phyloP scores from a whole-genome alignment of 1,140 invertebrate species.

The Cydia strobilella region DNA sequence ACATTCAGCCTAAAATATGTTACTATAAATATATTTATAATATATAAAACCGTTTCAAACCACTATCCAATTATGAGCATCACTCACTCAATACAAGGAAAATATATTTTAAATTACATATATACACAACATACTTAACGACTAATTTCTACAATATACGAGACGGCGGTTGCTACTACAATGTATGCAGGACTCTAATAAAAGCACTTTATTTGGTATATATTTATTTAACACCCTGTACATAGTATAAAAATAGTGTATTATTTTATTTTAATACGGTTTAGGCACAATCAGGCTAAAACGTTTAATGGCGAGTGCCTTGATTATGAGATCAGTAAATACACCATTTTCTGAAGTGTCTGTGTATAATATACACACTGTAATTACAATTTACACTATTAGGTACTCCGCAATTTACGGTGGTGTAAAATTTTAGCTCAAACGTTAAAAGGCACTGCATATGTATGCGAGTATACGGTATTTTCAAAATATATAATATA shows the following conservation, averaged over 20 bases:
- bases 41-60: conserved; percentile 63
- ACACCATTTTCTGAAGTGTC: conserved; percentile 38
- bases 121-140: background rate
- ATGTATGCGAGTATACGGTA: conserved; percentile 19
- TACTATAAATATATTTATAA: conserved; percentile 47
- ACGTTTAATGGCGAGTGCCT: conserved; percentile 51
- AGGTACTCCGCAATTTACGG: conserved; percentile 17
- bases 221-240: conserved; percentile 74
- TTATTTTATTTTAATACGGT: conserved; percentile 50
- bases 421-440: conserved; percentile 16
- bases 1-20: conserved; percentile 36
- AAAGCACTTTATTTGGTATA: conserved; percentile 78
- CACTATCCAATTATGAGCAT: conserved; percentile 41
- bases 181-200: conserved; percentile 51
- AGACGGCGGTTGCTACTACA: conserved; percentile 66
- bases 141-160: conserved; percentile 36
- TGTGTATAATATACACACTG: conserved; percentile 22
- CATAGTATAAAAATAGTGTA: conserved; percentile 73
- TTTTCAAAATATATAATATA: conserved; percentile 20
- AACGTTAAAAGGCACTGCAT: conserved; percentile 41
- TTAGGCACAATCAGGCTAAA: conserved; percentile 69
- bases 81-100: conserved; percentile 26
- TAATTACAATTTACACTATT: conserved; percentile 37
- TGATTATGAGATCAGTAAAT: conserved; percentile 64
- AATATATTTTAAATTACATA: conserved; percentile 8